Base-by-base conservation (phyloP, 2,888 invertebrate genomes). In the Metallyticus violacea region DNA sequence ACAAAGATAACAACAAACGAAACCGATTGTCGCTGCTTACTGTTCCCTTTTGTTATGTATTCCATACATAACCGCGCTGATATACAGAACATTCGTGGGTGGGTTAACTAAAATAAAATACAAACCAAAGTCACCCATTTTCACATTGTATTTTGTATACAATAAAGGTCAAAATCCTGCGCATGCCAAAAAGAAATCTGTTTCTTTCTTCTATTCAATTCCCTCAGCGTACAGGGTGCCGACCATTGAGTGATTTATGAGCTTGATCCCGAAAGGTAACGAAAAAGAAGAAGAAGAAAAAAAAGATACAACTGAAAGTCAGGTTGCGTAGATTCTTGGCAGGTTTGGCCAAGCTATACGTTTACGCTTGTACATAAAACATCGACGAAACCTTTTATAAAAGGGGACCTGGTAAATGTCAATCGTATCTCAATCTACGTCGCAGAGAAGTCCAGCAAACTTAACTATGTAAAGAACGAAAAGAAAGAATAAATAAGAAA, bases 91-190 rank as follows among this genome's bases (percentile, higher is more conserved):
- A 83, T 29, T 83, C 81, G 85, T 85, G 85, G 85, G 85, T 85
- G 85, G 85, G 80, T 79, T 83, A 81, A 81, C 26, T 62, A 81
- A 40, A 40, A 40, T 28, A 40, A 82, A 77, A 86, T 29, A 87
- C 86, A 79, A 85, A 62, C 40, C 22, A 62, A 87, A 86, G 84
- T 87, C 86, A 86, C 87, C 85, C 84, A 84, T 86, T 80, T 86
- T 81, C 77, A 77, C 85, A 79, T 86, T 86, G 85, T 81, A 87
- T 85, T 86, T 85, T 84, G 84, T 81, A 79, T 30, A 86, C 87
- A 87, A 87, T 87, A 87, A 85, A 85, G 87, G 87, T 87, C 87
- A 87, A 84, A 87, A 87, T 87, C 87, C 87, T 86, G 79, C 79
- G 80, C 85, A 62, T 85, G 85, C 85, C 85, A 85, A 80, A 83